Evolutionary conservation across 2,888 invertebrate species (phyloP).

Genomic region (Xylophagus ater): DNA sequence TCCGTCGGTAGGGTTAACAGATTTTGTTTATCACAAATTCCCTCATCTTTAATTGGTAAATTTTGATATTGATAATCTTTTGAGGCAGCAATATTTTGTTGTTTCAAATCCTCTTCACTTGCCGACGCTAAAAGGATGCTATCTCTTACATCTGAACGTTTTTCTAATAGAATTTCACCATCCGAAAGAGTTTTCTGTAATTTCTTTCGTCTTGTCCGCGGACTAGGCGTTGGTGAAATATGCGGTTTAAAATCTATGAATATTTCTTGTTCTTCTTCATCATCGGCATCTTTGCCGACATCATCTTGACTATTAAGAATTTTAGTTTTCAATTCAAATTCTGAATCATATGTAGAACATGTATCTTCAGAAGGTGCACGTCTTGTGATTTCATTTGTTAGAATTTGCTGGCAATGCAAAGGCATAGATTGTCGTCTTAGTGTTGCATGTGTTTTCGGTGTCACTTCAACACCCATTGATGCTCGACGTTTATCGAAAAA

Average conservation of each 20-base stretch:
- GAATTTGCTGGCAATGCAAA: slow-evolving; percentile 13
- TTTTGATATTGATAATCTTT: slow-evolving; percentile 17
- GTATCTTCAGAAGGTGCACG: slow-evolving; percentile 15
- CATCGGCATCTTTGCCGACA: no score
- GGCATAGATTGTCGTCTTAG: slow-evolving; percentile 19
- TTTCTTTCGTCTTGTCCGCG: slow-evolving; percentile 42
- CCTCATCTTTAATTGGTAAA: slow-evolving; percentile 22
- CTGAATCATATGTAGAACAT: slow-evolving; percentile 19
- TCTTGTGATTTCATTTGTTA: slow-evolving; percentile 31
- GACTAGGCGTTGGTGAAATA: slow-evolving; percentile 52
- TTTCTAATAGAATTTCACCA: slow-evolving; percentile 61
- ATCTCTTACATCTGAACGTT: slow-evolving; percentile 42
- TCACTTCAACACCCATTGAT: slow-evolving; percentile 13
- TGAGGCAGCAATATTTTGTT: slow-evolving; percentile 2
- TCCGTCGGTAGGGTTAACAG: slow-evolving; percentile 23
- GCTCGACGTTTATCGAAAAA: slow-evolving; percentile 11
- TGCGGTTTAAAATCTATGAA: slow-evolving; percentile 80
- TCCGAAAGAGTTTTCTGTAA: slow-evolving; percentile 71
- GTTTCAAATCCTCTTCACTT: slow-evolving; percentile 49
- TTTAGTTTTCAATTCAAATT: slow-evolving; percentile 14
- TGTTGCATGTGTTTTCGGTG: slow-evolving; percentile 17
- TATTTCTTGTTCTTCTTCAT: slow-evolving; percentile 65
- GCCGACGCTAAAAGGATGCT: slow-evolving; percentile 46
- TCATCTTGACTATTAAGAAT: no score
- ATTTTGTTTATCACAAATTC: slow-evolving; percentile 19